Evolutionary conservation across 2,888 invertebrate species (phyloP).

Genomic region (Agrenia bidenticulata): DNA sequence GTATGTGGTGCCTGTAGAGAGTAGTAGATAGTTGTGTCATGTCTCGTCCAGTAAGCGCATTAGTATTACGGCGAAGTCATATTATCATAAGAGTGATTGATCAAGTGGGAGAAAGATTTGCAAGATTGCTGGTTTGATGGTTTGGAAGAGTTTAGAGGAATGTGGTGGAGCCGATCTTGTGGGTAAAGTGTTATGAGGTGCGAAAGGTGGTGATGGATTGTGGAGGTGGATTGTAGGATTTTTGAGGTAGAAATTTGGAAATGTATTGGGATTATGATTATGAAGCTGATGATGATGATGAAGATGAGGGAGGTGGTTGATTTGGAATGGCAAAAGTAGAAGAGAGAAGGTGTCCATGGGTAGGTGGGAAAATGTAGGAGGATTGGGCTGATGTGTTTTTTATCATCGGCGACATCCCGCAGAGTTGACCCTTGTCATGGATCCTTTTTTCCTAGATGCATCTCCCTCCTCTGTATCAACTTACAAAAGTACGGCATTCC

Average conservation of each 20-base stretch:
- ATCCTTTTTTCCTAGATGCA: slow-evolving; percentile 50
- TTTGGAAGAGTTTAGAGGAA: slow-evolving; percentile 2
- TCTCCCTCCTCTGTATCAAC: slow-evolving; percentile 52
- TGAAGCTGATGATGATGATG: slow-evolving; percentile 5
- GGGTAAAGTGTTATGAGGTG: too few species aligned
- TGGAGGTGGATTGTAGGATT: slow-evolving; percentile 4
- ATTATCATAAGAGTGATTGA: slow-evolving; percentile 9
- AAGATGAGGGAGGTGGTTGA: slow-evolving; percentile 19
- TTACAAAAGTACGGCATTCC: slow-evolving; percentile 54
- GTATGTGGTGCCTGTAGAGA: too few species aligned
- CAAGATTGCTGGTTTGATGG: slow-evolving; percentile 3
- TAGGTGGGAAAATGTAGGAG: slow-evolving; percentile 53
- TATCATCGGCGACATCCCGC: slow-evolving; percentile 54
- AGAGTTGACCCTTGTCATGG: slow-evolving; percentile 54
- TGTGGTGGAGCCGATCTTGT: background rate
- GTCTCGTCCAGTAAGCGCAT: background rate
- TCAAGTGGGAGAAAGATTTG: slow-evolving; percentile 10
- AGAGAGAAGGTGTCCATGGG: slow-evolving; percentile 28
- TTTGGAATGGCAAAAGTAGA: slow-evolving; percentile 18
- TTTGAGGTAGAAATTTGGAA: slow-evolving; percentile 1
- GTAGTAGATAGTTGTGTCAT: too few species aligned
- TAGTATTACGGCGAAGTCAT: background rate
- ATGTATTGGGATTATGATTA: slow-evolving; percentile 7
- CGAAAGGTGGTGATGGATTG: slow-evolving; percentile 7
- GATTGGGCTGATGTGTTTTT: slow-evolving; percentile 51